Base-by-base conservation (phyloP, 2,888 invertebrate genomes). In the Drosophila anomalata region DNA sequence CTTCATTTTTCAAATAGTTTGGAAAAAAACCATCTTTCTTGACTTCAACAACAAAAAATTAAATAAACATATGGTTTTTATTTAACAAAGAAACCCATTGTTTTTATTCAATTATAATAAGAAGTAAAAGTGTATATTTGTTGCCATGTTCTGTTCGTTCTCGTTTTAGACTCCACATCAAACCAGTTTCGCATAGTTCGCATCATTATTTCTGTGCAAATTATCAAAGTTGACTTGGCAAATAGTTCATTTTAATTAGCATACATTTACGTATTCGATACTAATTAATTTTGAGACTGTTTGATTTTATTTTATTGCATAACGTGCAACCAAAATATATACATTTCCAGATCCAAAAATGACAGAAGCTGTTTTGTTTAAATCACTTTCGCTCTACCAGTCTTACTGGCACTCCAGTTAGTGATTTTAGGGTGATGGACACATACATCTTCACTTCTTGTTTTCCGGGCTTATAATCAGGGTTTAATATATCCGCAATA, bases 371-470 rank as follows among this genome's bases (percentile, higher is more conserved):
- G n/a, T 12, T 39, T 26, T 1, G 17, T 11, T 11, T 17, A 54
- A 48, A 50, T 51, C 20, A 70, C 22, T 44, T 50, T 39, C 82
- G 69, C 24, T 33, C 50, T 14, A 70, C 41, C 4, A 81, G 8
- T n/a, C 71, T 42, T 8, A 79, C 67, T 1, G 58, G 63, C 6
- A 82, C 76, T 2, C 78, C 82, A 8, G 36, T 75, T 11, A 75
- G 1, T 0, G 82, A 81, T 29, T 82, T 82, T 7, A 42, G 41
- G 9, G 41, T 42, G 41, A 42, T 42, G 17, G 41, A 17, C 9
- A 42, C 20, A 24, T 55, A 52, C 0, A 82, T 56, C 3, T 53
- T 70, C 5, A 79, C 6, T 11, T 78, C 81, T 7, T 81, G 78
- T 6, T 42, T 0, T 48, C 42, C 24, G 3, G 9, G 24, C n/a